Conservation (phyloP, 2,888 invertebrate species). For the Rutpela maculata region DNA sequence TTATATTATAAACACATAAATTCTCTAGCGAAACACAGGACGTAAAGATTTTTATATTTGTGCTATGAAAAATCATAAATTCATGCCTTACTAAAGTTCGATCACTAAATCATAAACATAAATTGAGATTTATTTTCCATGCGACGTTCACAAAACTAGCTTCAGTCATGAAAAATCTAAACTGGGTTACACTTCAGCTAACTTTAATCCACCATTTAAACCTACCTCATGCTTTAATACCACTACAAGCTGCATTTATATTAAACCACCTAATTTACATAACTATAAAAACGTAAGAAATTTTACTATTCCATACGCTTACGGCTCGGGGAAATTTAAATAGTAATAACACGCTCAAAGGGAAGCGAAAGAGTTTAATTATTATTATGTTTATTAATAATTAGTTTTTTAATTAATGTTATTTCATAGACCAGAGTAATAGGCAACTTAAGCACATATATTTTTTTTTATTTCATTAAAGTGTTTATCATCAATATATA, state of each 20-base stretch:
- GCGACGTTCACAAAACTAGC: constrained; percentile 25
- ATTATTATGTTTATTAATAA: too few relatives aligned
- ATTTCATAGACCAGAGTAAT: too few relatives aligned
- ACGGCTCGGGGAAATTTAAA: neutral
- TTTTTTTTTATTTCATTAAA: too few relatives aligned
- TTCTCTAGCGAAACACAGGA: neutral
- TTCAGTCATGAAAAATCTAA: constrained; percentile 32
- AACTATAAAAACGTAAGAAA: constrained; percentile 11
- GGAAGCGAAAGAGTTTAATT: too few relatives aligned
- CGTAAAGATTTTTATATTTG: constrained; percentile 27
- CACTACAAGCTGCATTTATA: constrained; percentile 18
- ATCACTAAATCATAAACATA: constrained; percentile 50
- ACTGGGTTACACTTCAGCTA: constrained; percentile 24
- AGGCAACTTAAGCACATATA: too few relatives aligned
- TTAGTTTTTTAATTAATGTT: too few relatives aligned
- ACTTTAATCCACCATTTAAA: constrained; percentile 25
- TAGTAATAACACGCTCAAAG: too few relatives aligned
- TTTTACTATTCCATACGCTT: constrained; percentile 10
- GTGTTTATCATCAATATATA: too few relatives aligned
- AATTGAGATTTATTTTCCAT: constrained; percentile 50
- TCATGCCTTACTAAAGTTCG: constrained; percentile 38
- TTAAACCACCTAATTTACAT: constrained; percentile 32
- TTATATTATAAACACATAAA: neutral
- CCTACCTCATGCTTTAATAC: constrained; percentile 13
- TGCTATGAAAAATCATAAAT: constrained; percentile 27